phyloP scores from a whole-genome alignment of 2,797 vertebrate species.

The Neostethus bicornis region DNA sequence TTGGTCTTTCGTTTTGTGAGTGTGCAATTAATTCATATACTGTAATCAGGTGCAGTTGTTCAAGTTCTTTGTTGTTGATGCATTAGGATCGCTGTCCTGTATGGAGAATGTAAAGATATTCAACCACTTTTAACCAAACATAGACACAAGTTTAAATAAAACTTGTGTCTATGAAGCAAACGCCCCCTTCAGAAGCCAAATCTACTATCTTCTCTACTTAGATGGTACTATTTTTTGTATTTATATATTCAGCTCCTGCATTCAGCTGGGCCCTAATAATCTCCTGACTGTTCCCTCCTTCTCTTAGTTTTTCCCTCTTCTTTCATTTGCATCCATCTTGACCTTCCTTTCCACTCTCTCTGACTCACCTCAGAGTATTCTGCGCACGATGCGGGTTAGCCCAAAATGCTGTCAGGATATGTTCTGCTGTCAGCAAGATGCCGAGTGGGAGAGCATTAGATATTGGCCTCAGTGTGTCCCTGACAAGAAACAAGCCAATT shows the following conservation, averaged over 20 bases:
- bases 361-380: slow-evolving; percentile 54
- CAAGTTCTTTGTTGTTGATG: neutral
- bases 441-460: slow-evolving; percentile 71
- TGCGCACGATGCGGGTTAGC: slow-evolving; percentile 60
- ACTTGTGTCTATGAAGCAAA: slow-evolving; percentile 26
- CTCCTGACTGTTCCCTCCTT: slow-evolving; percentile 43
- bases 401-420: slow-evolving; percentile 74
- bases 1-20: too few species aligned
- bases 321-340: slow-evolving; percentile 53
- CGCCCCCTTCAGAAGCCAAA: slow-evolving; percentile 19
- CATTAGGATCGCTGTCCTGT: neutral
- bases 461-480: slow-evolving; percentile 75
- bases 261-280: slow-evolving; percentile 57
- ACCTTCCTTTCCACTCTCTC: slow-evolving; percentile 35
- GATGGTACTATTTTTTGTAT: slow-evolving; percentile 40
- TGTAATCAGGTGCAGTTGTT: too few species aligned
- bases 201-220: slow-evolving; percentile 32
- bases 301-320: slow-evolving; percentile 24
- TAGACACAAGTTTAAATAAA: slow-evolving; percentile 23
- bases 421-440: slow-evolving; percentile 74
- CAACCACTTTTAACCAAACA: too few species aligned
- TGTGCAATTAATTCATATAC: too few species aligned
- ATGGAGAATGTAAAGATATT: neutral
- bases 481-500: slow-evolving; percentile 84
- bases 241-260: slow-evolving; percentile 57